phyloP scores from a whole-genome alignment of 1,140 invertebrate genomes.

The Drosophila mauritiana region DNA sequence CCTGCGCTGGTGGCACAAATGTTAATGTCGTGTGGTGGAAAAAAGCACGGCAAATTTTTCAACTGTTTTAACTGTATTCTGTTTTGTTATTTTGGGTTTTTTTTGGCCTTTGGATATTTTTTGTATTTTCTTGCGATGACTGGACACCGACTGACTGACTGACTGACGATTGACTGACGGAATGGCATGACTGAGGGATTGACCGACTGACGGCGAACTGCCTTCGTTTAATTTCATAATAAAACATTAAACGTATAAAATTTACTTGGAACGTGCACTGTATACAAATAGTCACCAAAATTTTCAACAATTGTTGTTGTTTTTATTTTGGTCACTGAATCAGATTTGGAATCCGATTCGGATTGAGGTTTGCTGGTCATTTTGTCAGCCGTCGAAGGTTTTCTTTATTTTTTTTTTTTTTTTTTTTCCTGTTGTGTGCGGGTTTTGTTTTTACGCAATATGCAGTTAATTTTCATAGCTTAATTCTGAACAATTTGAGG shows the following conservation, averaged over 20 bases:
- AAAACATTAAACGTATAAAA: constrained; percentile 78
- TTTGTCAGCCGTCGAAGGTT: constrained; percentile 54
- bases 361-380: constrained; percentile 48
- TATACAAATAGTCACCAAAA: constrained; percentile 64
- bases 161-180: constrained; percentile 32
- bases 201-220: constrained; percentile 37
- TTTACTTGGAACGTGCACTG: constrained; percentile 66
- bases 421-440: constrained; percentile 37
- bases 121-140: constrained; percentile 16
- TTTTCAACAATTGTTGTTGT: constrained; percentile 50
- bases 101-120: not conserved
- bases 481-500: constrained; percentile 54
- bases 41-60: constrained; percentile 31
- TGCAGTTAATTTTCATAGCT: constrained; percentile 67
- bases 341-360: constrained; percentile 58
- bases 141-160: constrained; percentile 13
- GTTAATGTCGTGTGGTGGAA: constrained; percentile 64
- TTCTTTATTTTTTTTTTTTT: constrained; percentile 67
- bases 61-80: constrained; percentile 57
- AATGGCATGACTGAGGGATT: constrained; percentile 44
- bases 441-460: constrained; percentile 67
- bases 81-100: constrained; percentile 24
- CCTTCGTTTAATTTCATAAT: constrained; percentile 73
- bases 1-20: constrained; percentile 66
- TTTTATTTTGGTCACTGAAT: constrained; percentile 49